These are phyloP conservation scores for Tethya wilhelma DNA, from an alignment of 37 sponge, comb jelly and placozoan species.

Conservation along the genomic window DNA sequence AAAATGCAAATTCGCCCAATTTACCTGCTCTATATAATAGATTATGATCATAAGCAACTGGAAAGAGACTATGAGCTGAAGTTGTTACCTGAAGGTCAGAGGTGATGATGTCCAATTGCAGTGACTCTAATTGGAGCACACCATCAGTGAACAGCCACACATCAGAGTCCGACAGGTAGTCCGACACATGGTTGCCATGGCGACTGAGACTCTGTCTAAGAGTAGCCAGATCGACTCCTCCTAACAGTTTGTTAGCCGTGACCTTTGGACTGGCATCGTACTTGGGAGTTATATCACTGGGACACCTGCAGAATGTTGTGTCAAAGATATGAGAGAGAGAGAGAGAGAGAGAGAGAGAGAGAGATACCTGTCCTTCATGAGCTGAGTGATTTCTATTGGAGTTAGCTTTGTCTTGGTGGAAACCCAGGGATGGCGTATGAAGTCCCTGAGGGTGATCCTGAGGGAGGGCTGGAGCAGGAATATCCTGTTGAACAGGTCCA, in stretches of 20 bases:
- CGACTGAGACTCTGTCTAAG: slow-evolving; percentile 48
- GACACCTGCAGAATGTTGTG: slow-evolving; percentile 39
- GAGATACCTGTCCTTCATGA: slow-evolving; percentile 50
- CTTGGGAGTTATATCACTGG: slow-evolving; percentile 16
- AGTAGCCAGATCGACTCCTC: slow-evolving; percentile 75
- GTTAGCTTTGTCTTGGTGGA: neutral
- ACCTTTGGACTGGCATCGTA: slow-evolving; percentile 44
- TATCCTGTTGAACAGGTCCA: slow-evolving; percentile 76
- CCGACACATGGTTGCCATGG: neutral
- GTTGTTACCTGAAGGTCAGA: slow-evolving; percentile 54
- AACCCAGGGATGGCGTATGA: slow-evolving; percentile 69
- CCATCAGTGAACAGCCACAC: slow-evolving; percentile 54
- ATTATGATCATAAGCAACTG: too few relatives aligned
- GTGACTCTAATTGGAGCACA: slow-evolving; percentile 32
- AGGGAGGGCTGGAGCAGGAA: slow-evolving; percentile 58
- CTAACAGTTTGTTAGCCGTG: slow-evolving; percentile 33
- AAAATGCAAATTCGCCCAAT: too few relatives aligned
- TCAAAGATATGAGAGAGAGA: neutral
- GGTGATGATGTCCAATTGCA: slow-evolving; percentile 40
- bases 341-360: neutral
- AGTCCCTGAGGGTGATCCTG: slow-evolving; percentile 55
- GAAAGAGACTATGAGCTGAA: too few relatives aligned
- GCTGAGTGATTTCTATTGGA: slow-evolving; percentile 29
- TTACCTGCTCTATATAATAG: too few relatives aligned
- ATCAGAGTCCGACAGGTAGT: slow-evolving; percentile 61